Evolutionary conservation across 2,888 invertebrate species (phyloP), one percentile per base, ranked within the genome.

Genomic region (Pegoplata infirma): DNA sequence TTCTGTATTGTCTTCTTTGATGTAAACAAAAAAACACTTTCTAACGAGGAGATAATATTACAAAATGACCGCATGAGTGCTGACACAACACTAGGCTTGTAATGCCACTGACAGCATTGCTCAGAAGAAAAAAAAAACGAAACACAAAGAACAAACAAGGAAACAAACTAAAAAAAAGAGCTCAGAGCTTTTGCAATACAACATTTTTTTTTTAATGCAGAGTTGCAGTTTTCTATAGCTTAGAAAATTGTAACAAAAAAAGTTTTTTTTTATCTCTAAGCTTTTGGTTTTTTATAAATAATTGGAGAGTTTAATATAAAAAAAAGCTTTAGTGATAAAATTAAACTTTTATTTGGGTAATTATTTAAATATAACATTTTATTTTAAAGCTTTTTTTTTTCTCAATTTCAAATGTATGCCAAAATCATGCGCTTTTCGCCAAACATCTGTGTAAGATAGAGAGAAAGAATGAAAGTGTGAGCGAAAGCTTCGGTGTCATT

Each of bases 21-120:
- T 44, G 64, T 61, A 55, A 69, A 68, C 61, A 64, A 76, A n/a
- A n/a, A n/a, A 76, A 21, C 66, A 78, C 59, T 75, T 71, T 79
- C 75, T 58, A 66, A 74, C 73, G 66, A 63, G 32, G 28, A 80
- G 47, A 67, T 71, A 76, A 69, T 53, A 49, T 71, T 76, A 63
- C 76, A 76, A 82, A 82, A 86, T 85, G 86, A 86, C 87, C 85
- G 86, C 86, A 84, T 86, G 86, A 84, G 85, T 84, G 88, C 85
- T 88, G 85, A 85, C 84, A 84, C 86, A 85, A 85, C 85, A 86
- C 87, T 87, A 86, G 88, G 83, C 80, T 81, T 83, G 69, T 81
- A 83, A 23, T 21, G 47, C 36, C 81, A 83, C 80, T 82, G 81
- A 81, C 81, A 82, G 82, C 80, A 80, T 81, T 82, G 81, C 47